These are phyloP conservation scores for Cosmia trapezina DNA, from an alignment of 2,888 invertebrate species.

Conservation along the genomic window DNA sequence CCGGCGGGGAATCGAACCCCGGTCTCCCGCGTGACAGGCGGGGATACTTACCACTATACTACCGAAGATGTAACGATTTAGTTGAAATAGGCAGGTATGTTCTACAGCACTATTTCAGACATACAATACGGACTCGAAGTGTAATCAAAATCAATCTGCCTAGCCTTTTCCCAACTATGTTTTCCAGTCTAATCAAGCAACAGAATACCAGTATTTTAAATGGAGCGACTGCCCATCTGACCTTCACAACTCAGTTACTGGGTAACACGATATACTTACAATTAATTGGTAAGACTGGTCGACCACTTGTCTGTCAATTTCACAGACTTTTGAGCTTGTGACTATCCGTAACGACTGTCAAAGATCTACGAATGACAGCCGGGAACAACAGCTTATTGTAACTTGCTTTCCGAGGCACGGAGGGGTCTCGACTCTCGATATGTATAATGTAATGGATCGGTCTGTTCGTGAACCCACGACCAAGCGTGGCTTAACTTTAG, in stretches of 20 bases:
- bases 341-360: neutral
- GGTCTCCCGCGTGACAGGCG: constrained; percentile 91
- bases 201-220: neutral
- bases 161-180: neutral
- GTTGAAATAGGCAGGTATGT: rapidly evolving
- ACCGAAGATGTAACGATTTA: constrained; percentile 76
- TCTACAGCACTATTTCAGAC: neutral
- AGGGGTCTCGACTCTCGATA: neutral
- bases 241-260: neutral
- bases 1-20: constrained; percentile 72
- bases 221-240: neutral
- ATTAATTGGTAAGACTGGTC: neutral
- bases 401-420: neutral
- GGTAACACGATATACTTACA: neutral
- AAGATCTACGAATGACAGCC: neutral
- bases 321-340: neutral
- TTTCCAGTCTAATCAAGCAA: neutral
- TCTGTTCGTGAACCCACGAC: no score
- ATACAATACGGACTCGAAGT: no score
- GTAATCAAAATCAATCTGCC: neutral
- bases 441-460: neutral
- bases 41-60: constrained; percentile 91
- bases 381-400: neutral
- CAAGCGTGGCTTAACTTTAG: neutral
- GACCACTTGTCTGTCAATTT: neutral